phyloP scores from a whole-genome alignment of 2,113 vertebrate genomes.

The Dicaeum eximium region DNA sequence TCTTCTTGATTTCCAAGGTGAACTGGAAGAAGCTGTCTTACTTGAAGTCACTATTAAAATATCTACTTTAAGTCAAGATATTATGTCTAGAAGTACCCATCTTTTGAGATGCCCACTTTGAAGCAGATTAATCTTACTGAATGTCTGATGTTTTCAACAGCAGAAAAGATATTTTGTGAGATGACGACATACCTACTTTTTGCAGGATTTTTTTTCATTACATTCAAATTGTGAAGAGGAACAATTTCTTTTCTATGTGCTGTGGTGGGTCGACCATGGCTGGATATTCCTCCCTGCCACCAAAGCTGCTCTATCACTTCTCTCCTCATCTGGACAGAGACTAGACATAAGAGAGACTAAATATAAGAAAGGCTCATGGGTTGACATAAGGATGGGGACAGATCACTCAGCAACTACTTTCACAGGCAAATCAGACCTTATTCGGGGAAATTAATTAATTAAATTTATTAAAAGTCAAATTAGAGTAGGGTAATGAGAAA shows the following conservation, averaged over 20 bases:
- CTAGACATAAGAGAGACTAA: neutral
- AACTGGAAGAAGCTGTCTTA: neutral
- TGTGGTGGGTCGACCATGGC: accelerated
- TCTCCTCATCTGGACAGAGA: neutral
- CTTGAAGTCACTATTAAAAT: neutral
- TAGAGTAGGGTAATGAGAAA: neutral
- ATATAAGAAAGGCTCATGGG: neutral
- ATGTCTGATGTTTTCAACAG: neutral
- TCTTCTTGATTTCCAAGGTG: neutral
- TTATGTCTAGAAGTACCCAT: neutral
- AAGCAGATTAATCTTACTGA: neutral
- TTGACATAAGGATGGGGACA: neutral
- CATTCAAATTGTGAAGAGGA: neutral
- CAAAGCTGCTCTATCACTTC: neutral
- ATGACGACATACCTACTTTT: neutral
- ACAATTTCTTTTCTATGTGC: neutral
- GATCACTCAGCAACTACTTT: neutral
- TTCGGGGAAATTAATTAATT: neutral
- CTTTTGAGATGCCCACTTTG: neutral
- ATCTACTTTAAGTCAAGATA: neutral
- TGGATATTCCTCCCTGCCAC: neutral
- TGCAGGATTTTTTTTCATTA: neutral
- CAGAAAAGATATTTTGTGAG: neutral
- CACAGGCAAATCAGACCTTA: neutral
- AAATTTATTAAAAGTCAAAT: neutral